phyloP scores from a whole-genome alignment of 2,888 invertebrate genomes.

The Embidobia sp. region DNA sequence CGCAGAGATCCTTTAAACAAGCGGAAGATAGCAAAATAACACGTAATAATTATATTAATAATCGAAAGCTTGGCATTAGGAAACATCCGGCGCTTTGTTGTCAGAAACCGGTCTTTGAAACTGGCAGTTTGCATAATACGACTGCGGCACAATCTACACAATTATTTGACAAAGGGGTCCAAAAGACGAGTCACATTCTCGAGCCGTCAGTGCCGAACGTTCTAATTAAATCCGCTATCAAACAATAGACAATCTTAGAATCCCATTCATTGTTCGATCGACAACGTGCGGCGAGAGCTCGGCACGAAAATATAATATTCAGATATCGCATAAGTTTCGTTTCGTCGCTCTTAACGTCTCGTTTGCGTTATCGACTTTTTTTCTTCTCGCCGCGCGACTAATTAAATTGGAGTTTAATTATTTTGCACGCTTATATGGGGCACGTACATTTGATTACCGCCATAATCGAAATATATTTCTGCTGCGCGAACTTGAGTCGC shows the following conservation, averaged over 20 bases:
- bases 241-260: slow-evolving; percentile 55
- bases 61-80: slow-evolving; percentile 31
- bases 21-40: slow-evolving; percentile 21
- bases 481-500: no score
- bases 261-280: slow-evolving; percentile 45
- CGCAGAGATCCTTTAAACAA: slow-evolving; percentile 7
- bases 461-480: no score
- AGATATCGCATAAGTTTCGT: slow-evolving; percentile 11
- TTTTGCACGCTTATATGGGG: neutral
- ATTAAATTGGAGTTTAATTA: slow-evolving; percentile 8
- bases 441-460: slow-evolving; percentile 2
- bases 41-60: slow-evolving; percentile 35
- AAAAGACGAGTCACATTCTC: slow-evolving; percentile 57
- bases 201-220: slow-evolving; percentile 52
- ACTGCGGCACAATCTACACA: slow-evolving; percentile 45
- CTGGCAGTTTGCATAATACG: slow-evolving; percentile 62
- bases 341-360: slow-evolving; percentile 13
- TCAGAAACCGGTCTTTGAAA: slow-evolving; percentile 57
- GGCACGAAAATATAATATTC: slow-evolving; percentile 14
- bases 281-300: neutral
- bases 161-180: slow-evolving; percentile 59
- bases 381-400: neutral
- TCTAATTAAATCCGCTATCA: slow-evolving; percentile 58
- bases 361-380: neutral
- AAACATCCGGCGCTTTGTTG: slow-evolving; percentile 49